Conservation (phyloP, 2,113 vertebrate species). For the Nanorana parkeri region DNA sequence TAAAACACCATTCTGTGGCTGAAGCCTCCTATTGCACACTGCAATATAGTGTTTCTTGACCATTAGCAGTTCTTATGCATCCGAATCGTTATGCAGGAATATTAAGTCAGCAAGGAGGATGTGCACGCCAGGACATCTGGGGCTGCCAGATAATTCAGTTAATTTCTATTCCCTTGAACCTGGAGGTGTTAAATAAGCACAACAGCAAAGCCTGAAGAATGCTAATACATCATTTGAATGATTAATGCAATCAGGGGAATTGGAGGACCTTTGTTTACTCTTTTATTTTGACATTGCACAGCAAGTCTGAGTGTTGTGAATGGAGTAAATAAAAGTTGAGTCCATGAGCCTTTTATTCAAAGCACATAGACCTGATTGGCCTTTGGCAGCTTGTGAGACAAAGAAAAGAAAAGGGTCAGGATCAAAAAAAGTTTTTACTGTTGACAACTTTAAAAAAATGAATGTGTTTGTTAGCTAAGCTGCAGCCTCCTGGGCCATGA, state of each 20-base stretch:
- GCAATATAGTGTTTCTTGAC: slow-evolving; percentile 84
- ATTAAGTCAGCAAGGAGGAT: slow-evolving; percentile 85
- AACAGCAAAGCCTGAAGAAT: slow-evolving; percentile 91
- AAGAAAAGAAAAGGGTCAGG: slow-evolving; percentile 59
- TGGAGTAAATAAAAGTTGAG: slow-evolving; percentile 75
- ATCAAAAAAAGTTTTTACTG: slow-evolving; percentile 61
- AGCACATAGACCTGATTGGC: slow-evolving; percentile 57
- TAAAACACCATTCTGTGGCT: slow-evolving; percentile 72
- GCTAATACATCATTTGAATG: slow-evolving; percentile 95
- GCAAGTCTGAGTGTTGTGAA: slow-evolving; percentile 75
- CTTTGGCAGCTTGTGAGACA: slow-evolving; percentile 59
- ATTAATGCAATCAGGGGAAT: slow-evolving; percentile 92
- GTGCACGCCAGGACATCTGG: slow-evolving; percentile 88
- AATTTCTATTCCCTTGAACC: slow-evolving; percentile 96
- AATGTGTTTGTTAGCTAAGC: slow-evolving; percentile 69
- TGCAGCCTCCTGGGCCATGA: slow-evolving; percentile 61
- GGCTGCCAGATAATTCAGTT: slow-evolving; percentile 94
- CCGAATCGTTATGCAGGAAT: slow-evolving; percentile 84
- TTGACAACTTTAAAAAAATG: slow-evolving; percentile 64
- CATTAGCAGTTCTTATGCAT: slow-evolving; percentile 87
- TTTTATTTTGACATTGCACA: slow-evolving; percentile 88
- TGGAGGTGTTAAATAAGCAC: slow-evolving; percentile 94
- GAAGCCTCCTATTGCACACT: background rate
- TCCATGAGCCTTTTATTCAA: slow-evolving; percentile 74
- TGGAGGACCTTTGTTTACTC: slow-evolving; percentile 89